Conservation (phyloP, 2,113 vertebrate species). For the Gopherus evgoodei region DNA sequence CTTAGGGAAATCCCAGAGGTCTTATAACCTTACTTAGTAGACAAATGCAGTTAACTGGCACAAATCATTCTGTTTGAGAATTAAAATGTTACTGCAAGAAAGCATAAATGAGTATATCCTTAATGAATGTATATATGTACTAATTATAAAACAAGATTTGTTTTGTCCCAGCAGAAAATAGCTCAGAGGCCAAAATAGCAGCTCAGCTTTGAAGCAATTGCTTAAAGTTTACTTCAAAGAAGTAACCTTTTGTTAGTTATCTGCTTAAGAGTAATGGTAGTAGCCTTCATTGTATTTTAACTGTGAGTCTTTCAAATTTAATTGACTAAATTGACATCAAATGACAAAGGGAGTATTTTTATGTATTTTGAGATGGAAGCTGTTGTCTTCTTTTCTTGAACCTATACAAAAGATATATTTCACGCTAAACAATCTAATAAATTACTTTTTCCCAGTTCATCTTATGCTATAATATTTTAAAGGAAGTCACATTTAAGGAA, state of each 20-base stretch:
- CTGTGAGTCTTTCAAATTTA: conserved; percentile 36
- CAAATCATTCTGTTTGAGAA: background rate
- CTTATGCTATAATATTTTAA: conserved; percentile 60
- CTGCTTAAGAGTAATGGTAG: conserved; percentile 34
- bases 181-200: background rate
- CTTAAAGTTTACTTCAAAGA: conserved; percentile 32
- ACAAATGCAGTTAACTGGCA: background rate
- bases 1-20: background rate
- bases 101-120: background rate
- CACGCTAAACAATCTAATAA: conserved; percentile 52
- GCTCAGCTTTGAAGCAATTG: background rate
- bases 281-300: background rate
- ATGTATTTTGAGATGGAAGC: conserved; percentile 32
- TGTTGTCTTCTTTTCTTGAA: background rate
- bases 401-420: conserved; percentile 9
- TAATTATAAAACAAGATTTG: background rate
- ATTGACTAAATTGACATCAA: conserved; percentile 45
- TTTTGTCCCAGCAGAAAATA: background rate
- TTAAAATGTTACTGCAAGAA: conserved; percentile 4
- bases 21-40: background rate
- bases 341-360: conserved; percentile 22
- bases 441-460: conserved; percentile 44
- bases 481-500: conserved; percentile 56
- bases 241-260: conserved; percentile 27
- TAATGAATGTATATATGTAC: background rate